Base-by-base conservation (phyloP, 2,888 invertebrate genomes). In the Nymphalis c-album region DNA sequence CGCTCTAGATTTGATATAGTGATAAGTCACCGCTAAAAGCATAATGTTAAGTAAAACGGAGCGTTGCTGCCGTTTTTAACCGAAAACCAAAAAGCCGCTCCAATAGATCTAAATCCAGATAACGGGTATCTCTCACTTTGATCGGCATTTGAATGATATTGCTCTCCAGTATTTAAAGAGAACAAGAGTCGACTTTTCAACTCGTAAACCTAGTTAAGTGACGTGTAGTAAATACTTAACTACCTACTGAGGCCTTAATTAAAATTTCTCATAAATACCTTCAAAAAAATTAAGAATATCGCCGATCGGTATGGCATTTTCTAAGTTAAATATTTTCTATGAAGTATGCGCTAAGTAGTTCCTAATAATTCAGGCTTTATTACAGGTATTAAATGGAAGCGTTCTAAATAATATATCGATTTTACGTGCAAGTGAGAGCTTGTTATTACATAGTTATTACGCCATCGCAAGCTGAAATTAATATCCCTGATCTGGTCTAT, bases 11-110 rank as follows among this genome's bases (percentile, higher is more conserved):
- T 86, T 85, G 82, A 86, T 87, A 84, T 77, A 77, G 78, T 82
- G 88, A 90, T 89, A 91, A 87, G 83, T 86, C 85, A 85, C 80
- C 82, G 83, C 86, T 87, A 87, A 88, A 89, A 87, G 83, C 83
- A 83, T 85, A 85, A 83, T 84, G 83, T 85, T 84, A 80, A 81
- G 79, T 78, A 81, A 82, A 83, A 78, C 83, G 80, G 83, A 84
- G 84, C 82, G 81, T 82, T 78, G 78, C 80, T 79, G 84, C 77
- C 82, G 81, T 82, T 85, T 86, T 80, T 80, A 80, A 57, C 60
- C 60, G 57, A 68, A 63, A 75, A 77, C 80, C 80, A 77, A 85
- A 86, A 85, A 83, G 79, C 82, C 75, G 76, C 77, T 80, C 82
- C 76, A 77, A 76, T 80, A 80, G 89, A 90, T 89, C 80, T 80